phyloP scores from a whole-genome alignment of 2,888 invertebrate genomes.

The Cheilosia urbana region DNA sequence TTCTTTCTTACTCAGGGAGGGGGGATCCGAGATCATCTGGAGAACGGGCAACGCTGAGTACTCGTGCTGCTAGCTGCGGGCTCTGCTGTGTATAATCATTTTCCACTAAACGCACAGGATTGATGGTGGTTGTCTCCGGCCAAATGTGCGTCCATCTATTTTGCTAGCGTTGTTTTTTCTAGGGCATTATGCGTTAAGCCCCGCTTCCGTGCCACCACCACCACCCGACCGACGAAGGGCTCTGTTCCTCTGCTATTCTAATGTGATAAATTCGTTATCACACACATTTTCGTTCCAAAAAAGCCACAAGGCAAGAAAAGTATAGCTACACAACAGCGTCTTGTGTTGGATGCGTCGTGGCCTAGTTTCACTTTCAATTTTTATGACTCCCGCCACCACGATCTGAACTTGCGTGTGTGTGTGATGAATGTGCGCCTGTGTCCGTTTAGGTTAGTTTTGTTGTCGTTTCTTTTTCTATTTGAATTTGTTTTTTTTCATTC shows the following conservation, averaged over 20 bases:
- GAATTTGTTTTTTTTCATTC: constrained; percentile 19
- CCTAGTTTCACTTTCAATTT: constrained; percentile 75
- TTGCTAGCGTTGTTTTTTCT: constrained; percentile 50
- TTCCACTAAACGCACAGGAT: constrained; percentile 49
- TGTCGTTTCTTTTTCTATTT: background rate
- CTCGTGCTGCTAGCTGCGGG: constrained; percentile 35
- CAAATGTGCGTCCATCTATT: constrained; percentile 46
- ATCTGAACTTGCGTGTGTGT: constrained; percentile 11
- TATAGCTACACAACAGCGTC: constrained; percentile 65
- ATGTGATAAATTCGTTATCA: constrained; percentile 75
- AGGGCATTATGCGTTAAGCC: constrained; percentile 63
- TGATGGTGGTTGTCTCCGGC: constrained; percentile 59
- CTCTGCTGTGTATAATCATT: constrained; percentile 14
- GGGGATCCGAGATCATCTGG: constrained; percentile 13
- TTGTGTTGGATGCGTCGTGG: constrained; percentile 73
- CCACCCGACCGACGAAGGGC: constrained; percentile 66
- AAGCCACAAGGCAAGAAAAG: constrained; percentile 48
- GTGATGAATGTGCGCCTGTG: constrained; percentile 4
- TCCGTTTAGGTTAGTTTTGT: background rate
- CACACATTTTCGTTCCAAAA: constrained; percentile 60
- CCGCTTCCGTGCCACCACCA: constrained; percentile 32
- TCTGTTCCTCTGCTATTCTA: constrained; percentile 35
- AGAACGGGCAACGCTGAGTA: no score
- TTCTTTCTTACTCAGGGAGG: background rate
- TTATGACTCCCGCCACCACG: constrained; percentile 66